phyloP scores from a whole-genome alignment of 2,113 vertebrate species.

The Carassius auratus region DNA sequence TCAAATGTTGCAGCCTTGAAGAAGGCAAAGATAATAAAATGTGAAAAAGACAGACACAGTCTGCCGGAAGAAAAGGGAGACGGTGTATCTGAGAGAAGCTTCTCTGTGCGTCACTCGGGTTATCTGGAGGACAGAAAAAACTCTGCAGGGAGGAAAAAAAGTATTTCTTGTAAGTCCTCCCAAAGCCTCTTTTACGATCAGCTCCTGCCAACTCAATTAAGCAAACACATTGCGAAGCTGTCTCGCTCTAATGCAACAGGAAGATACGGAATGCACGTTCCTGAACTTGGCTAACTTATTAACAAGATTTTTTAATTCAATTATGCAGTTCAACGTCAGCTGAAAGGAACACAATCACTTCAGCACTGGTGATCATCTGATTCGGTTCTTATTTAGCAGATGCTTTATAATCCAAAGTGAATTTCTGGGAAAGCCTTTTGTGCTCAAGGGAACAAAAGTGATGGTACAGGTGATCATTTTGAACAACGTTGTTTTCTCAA shows the following conservation, averaged over 20 bases:
- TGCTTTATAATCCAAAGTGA: neutral
- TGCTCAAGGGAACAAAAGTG: neutral
- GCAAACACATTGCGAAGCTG: slow-evolving; percentile 28
- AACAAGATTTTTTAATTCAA: slow-evolving; percentile 30
- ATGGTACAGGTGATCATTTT: neutral
- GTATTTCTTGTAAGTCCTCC: slow-evolving; percentile 31
- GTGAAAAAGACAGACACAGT: neutral
- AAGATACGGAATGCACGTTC: slow-evolving; percentile 18
- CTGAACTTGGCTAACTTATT: slow-evolving; percentile 32
- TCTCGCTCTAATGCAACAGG: slow-evolving; percentile 29
- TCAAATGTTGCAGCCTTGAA: slow-evolving; percentile 50
- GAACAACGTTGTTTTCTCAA: too few relatives aligned
- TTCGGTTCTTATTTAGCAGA: neutral
- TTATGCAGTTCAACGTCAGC: neutral
- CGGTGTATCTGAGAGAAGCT: neutral
- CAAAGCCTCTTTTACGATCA: slow-evolving; percentile 39
- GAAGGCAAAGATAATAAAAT: slow-evolving; percentile 50
- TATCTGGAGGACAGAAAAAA: slow-evolving; percentile 41
- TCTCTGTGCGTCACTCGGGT: slow-evolving; percentile 27
- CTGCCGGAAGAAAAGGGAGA: slow-evolving; percentile 51
- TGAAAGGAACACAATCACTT: neutral
- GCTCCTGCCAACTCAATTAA: slow-evolving; percentile 42
- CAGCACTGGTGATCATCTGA: neutral
- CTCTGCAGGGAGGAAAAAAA: slow-evolving; percentile 36
- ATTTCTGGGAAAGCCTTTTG: neutral